phyloP scores from a whole-genome alignment of 2,113 vertebrate genomes.

The Beaufortia kweichowensis region DNA sequence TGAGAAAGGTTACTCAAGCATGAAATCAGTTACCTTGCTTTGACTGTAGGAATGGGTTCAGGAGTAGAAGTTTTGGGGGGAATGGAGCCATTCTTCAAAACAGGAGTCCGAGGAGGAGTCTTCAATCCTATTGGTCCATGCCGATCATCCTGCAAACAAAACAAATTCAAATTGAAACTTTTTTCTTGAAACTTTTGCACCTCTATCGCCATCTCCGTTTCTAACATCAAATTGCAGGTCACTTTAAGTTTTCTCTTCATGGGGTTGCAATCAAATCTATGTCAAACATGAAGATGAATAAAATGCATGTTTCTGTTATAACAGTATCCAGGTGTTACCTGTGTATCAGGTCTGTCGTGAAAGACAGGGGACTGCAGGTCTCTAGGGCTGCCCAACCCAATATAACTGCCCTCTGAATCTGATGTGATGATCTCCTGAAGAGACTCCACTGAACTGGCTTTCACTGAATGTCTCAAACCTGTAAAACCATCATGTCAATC shows the following conservation, averaged over 20 bases:
- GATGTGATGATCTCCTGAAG: slow-evolving; percentile 91
- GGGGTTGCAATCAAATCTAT: too few species aligned
- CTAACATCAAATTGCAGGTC: too few species aligned
- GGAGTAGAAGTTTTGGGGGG: slow-evolving; percentile 71
- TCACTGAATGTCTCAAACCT: slow-evolving; percentile 79
- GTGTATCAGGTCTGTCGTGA: slow-evolving; percentile 80
- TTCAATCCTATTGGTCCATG: slow-evolving; percentile 65
- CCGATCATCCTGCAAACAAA: slow-evolving; percentile 73
- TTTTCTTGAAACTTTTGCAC: too few species aligned
- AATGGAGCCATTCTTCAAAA: slow-evolving; percentile 67
- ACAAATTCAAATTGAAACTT: not conserved
- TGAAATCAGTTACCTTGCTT: slow-evolving; percentile 56
- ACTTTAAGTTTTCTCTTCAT: too few species aligned
- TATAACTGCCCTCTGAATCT: slow-evolving; percentile 93
- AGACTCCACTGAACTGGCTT: slow-evolving; percentile 87
- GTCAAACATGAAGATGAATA: too few species aligned
- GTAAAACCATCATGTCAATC: slow-evolving; percentile 17
- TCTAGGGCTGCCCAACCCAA: slow-evolving; percentile 85
- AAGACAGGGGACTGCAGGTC: slow-evolving; percentile 89
- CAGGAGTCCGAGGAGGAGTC: slow-evolving; percentile 70
- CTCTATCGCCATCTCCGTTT: too few species aligned
- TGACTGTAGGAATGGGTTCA: slow-evolving; percentile 72
- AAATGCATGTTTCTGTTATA: not conserved
- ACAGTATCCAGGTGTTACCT: not conserved
- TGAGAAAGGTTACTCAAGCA: not conserved